Percentiles rank a stretch among this genome's conserved stretches.
Evolutionary conservation across 2,888 invertebrate genomes (phyloP).

Genomic region (Drosophila anceps): DNA sequence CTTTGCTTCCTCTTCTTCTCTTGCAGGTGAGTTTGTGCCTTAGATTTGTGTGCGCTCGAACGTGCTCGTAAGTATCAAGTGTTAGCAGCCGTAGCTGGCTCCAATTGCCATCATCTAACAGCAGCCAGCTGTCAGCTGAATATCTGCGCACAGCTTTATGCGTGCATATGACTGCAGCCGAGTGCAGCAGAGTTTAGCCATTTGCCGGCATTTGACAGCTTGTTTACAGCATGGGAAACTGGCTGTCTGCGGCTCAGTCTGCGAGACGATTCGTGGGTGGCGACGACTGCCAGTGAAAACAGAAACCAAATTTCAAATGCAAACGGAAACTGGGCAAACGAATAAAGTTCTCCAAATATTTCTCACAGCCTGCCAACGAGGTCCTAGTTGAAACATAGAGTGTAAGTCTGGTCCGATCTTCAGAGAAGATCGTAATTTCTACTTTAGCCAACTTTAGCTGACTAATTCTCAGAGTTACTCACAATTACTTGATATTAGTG

Average conservation of each 20-base stretch:
- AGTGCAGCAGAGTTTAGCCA: constrained; percentile 26
- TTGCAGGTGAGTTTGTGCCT: constrained; percentile 52
- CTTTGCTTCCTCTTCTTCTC: constrained; percentile 10
- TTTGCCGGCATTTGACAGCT: constrained; percentile 60
- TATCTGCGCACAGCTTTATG: neutral
- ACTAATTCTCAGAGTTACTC: neutral
- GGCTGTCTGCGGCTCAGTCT: neutral
- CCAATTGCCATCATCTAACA: too few relatives aligned
- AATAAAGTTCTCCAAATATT: neutral
- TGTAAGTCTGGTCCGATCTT: too few relatives aligned
- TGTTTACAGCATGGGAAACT: constrained; percentile 64
- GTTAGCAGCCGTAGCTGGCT: too few relatives aligned
- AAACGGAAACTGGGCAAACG: constrained; percentile 22
- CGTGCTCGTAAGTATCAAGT: constrained; percentile 57
- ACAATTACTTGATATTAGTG: neutral
- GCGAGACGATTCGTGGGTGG: constrained; percentile 48
- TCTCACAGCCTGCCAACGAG: too few relatives aligned
- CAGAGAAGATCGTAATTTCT: neutral
- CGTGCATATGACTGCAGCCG: constrained; percentile 42
- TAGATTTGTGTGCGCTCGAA: neutral
- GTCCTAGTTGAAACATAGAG: too few relatives aligned
- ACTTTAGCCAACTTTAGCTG: too few relatives aligned
- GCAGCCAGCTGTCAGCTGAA: too few relatives aligned
- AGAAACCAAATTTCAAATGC: constrained; percentile 44
- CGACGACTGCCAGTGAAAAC: constrained; percentile 30